A percentile compares a stretch with the other conserved stretches of the same genome.
phyloP scores from a whole-genome alignment of 2,888 invertebrate species.

The Netelia fuscicornis region DNA sequence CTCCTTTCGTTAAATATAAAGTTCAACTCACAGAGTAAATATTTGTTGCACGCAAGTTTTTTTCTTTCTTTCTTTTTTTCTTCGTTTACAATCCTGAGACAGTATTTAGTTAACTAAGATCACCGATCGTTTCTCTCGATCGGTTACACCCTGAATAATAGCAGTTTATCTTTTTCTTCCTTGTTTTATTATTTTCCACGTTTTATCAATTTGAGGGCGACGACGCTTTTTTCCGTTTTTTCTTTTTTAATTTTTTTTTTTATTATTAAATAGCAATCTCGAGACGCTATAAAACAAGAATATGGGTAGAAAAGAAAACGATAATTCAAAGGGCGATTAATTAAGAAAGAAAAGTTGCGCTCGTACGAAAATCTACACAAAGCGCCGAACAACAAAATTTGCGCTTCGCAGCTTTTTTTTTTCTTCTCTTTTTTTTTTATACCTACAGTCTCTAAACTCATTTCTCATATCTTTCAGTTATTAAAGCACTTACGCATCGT shows the following conservation, averaged over 20 bases:
- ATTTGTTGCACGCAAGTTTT: constrained; percentile 60
- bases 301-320: constrained; percentile 35
- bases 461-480: constrained; percentile 52
- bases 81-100: constrained; percentile 66
- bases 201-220: constrained; percentile 47
- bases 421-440: not conserved
- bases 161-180: constrained; percentile 30
- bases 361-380: constrained; percentile 56
- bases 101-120: constrained; percentile 64
- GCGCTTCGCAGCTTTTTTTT: constrained; percentile 67
- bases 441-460: constrained; percentile 58
- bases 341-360: constrained; percentile 48
- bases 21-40: constrained; percentile 62
- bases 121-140: constrained; percentile 37
- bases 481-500: constrained; percentile 64
- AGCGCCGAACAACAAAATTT: constrained; percentile 58
- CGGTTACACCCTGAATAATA: constrained; percentile 63
- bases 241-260: constrained; percentile 13
- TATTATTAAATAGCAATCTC: constrained; percentile 46
- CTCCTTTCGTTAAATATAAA: constrained; percentile 56
- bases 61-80: not conserved
- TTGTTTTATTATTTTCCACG: constrained; percentile 6
- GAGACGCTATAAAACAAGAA: constrained; percentile 23
- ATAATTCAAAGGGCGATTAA: not conserved
- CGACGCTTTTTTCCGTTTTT: constrained; percentile 3